Evolutionary conservation across 2,113 vertebrate genomes (phyloP), one percentile per base, ranked within the genome.

Genomic region (Apaloderma vittatum): DNA sequence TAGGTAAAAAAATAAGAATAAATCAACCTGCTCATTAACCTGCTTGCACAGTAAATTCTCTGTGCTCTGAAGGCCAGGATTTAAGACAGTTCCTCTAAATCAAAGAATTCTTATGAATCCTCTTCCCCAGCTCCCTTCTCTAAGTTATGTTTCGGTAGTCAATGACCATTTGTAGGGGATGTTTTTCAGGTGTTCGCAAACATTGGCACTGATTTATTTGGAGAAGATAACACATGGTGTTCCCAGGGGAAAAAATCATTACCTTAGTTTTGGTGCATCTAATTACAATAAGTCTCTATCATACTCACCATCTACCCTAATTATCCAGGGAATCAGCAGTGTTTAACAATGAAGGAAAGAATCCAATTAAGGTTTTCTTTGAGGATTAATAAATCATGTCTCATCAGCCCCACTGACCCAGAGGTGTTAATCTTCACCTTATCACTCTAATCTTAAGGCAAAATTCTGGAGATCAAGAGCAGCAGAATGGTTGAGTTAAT

Each of bases 291-390:
- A 93, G 82, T 96, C 95, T 97, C 79, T 94, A 95, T 97, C 96
- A 93, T 72, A 72, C 75, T 97, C 77, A 87, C 94, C 77, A 95
- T 95, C 95, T 96, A 96, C 90, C 80, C 82, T 81, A 97, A 51
- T 96, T 96, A 93, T 89, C 97, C 6, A 9, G 95, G 97, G 96
- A 95, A 85, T 74, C 78, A 83, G 48, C 88, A 77, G 73, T 95
- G 90, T 97, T 98, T 98, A 98, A 98, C 97, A 98, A 94, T 96
- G 96, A 96, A 97, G 96, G 77, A 97, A 95, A 85, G 59, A 91
- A 94, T 96, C 97, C 97, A 98, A 98, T 98, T 98, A 98, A 96
- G 96, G 71, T 96, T 98, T 97, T 97, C 95, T 97, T 97, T 92
- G 93, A 94, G 95, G 97, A 98, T 98, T 98, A 97, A 97, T 97